These are phyloP conservation scores for Climacteris rufus DNA, from an alignment of 2,113 vertebrate species.

Conservation along the genomic window DNA sequence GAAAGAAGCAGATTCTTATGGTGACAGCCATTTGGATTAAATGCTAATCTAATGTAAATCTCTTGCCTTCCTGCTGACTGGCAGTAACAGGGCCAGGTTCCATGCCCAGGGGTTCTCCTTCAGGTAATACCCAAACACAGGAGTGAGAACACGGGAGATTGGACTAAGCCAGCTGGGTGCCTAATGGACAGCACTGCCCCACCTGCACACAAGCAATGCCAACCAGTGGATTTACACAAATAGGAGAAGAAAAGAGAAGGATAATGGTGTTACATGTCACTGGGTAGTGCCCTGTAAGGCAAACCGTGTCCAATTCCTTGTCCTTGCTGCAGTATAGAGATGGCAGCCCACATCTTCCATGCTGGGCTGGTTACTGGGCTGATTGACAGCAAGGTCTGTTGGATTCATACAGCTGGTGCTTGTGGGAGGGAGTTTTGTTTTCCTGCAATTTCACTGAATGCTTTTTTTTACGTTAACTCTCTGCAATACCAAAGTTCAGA, in stretches of 20 bases:
- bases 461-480: not conserved
- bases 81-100: not conserved
- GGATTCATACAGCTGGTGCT: not conserved
- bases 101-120: not conserved
- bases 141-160: not conserved
- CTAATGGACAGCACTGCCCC: not conserved
- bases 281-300: not conserved
- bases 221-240: not conserved
- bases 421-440: not conserved
- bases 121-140: not conserved
- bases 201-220: not conserved
- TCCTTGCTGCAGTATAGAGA: not conserved
- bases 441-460: not conserved
- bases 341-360: not conserved
- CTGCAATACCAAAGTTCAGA: not conserved
- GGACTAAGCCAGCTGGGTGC: not conserved
- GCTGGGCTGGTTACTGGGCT: not conserved
- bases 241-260: not conserved
- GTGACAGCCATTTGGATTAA: not conserved
- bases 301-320: not conserved
- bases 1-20: not conserved
- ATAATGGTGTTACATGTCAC: accelerated
- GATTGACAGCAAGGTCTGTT: not conserved
- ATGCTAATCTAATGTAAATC: not conserved
- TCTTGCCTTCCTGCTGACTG: not conserved